phyloP scores from a whole-genome alignment of 2,797 vertebrate genomes.

The Ctenopoma multispine region DNA sequence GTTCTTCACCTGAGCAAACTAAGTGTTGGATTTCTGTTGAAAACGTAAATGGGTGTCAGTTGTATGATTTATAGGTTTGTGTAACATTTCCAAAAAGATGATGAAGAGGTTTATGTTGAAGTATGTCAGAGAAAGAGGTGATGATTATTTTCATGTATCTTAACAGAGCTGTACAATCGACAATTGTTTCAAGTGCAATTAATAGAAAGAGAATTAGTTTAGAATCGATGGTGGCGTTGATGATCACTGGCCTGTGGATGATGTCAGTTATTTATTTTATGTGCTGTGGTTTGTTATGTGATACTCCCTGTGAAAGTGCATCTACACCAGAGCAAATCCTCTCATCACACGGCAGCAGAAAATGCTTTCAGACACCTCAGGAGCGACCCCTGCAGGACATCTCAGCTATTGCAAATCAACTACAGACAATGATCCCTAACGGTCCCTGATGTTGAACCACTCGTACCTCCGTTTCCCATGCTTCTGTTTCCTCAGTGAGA shows the following conservation, averaged over 20 bases:
- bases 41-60: conserved; percentile 17
- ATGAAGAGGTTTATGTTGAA: conserved; percentile 24
- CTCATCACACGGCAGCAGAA: conserved; percentile 25
- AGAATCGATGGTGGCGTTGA: conserved; percentile 19
- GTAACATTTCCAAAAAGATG: conserved; percentile 38
- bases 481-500: not conserved
- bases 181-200: conserved; percentile 81
- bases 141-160: not conserved
- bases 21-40: conserved; percentile 34
- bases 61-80: conserved; percentile 16
- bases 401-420: conserved; percentile 30
- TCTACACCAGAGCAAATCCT: conserved; percentile 24
- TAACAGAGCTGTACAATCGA: not conserved
- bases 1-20: not conserved
- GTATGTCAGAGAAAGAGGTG: conserved; percentile 13
- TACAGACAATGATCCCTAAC: conserved; percentile 10
- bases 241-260: conserved; percentile 7
- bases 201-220: conserved; percentile 53
- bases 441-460: conserved; percentile 9
- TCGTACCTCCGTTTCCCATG: conserved; percentile 20
- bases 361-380: conserved; percentile 57
- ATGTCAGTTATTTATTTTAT: conserved; percentile 33
- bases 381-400: conserved; percentile 74
- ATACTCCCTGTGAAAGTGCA: conserved; percentile 41
- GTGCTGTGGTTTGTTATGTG: conserved; percentile 49